Evolutionary conservation across 2,797 vertebrate genomes (phyloP).

Genomic region (Pangasius mekongensis): DNA sequence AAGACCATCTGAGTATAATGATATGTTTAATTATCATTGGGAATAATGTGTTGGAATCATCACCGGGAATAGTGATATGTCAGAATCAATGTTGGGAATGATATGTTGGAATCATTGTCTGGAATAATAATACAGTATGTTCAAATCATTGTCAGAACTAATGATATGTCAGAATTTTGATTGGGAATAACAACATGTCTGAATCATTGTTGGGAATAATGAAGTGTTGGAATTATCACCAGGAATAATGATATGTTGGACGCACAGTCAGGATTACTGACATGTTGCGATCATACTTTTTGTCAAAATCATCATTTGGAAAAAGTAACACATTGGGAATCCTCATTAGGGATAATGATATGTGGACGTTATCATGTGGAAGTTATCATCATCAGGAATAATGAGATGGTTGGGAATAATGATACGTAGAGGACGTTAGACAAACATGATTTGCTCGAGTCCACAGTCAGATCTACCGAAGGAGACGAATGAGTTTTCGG

Average conservation of each 20-base stretch:
- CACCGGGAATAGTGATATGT: not conserved
- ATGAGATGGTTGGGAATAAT: slow-evolving; percentile 12
- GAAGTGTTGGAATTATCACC: too few species aligned
- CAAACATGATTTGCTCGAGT: slow-evolving; percentile 37
- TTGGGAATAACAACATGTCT: not conserved
- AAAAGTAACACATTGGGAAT: not conserved
- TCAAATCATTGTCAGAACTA: not conserved
- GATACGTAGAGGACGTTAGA: slow-evolving; percentile 1
- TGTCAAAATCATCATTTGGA: not conserved
- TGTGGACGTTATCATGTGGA: too few species aligned
- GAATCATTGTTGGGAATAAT: not conserved
- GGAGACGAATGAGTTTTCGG: slow-evolving; percentile 56
- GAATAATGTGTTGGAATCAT: not conserved
- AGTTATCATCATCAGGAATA: not conserved
- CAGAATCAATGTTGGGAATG: not conserved
- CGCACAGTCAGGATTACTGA: too few species aligned
- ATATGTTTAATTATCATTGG: not conserved
- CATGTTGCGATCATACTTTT: not conserved
- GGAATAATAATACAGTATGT: not conserved
- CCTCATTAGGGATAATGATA: not conserved
- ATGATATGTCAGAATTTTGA: not conserved
- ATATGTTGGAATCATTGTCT: not conserved
- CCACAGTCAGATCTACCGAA: slow-evolving; percentile 60
- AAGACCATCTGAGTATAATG: not conserved
- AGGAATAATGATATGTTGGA: too few species aligned